Conservation (phyloP, 53 echinoderm and acorn worm species). For the Stichopus horrens region DNA sequence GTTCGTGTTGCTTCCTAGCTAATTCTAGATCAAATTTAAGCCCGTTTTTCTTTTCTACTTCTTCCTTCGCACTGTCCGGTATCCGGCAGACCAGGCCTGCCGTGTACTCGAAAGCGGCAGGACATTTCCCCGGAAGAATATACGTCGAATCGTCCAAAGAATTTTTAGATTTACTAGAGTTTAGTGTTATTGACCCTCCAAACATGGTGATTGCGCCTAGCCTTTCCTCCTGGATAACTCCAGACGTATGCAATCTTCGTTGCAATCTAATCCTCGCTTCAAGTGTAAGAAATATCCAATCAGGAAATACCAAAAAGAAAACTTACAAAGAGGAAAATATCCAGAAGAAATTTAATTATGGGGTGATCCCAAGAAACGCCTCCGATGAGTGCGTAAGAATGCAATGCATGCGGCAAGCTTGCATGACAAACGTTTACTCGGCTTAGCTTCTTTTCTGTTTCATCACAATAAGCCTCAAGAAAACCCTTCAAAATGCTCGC, state of each 20-base stretch:
- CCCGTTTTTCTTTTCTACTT: conserved; percentile 54
- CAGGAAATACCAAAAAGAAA: neutral
- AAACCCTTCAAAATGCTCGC: neutral
- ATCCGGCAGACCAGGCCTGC: conserved; percentile 86
- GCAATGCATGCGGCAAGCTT: conserved; percentile 21
- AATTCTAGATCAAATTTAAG: conserved; percentile 75
- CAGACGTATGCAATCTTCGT: neutral
- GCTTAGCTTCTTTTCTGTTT: conserved; percentile 27
- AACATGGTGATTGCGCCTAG: conserved; percentile 36
- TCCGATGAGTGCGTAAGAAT: neutral
- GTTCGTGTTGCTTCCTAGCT: conserved; percentile 90
- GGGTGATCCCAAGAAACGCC: neutral
- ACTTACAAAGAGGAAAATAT: neutral
- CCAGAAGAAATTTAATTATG: neutral
- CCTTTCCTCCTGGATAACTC: neutral
- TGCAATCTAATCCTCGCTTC: conserved; percentile 12
- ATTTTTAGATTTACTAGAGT: conserved; percentile 48
- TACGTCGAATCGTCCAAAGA: conserved; percentile 34
- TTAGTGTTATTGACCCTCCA: conserved; percentile 50
- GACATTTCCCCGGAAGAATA: conserved; percentile 35
- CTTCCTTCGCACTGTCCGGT: conserved; percentile 79
- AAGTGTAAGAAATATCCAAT: neutral
- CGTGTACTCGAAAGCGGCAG: conserved; percentile 61
- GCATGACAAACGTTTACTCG: conserved; percentile 26
- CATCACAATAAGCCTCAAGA: neutral